Evolutionary conservation across 2,797 vertebrate species (phyloP).

Genomic region (Zalophus californianus): DNA sequence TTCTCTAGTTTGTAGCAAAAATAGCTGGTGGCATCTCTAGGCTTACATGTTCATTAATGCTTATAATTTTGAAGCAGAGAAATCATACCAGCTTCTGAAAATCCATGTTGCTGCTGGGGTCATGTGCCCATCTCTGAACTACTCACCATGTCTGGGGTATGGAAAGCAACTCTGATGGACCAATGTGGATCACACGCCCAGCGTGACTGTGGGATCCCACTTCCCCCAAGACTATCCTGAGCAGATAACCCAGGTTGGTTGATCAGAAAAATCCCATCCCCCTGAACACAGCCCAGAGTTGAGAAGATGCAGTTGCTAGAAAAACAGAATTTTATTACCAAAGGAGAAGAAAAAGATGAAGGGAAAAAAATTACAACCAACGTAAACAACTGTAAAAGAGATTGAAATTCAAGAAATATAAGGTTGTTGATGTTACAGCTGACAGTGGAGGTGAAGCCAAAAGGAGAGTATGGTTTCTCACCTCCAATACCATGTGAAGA

Average conservation of each 20-base stretch:
- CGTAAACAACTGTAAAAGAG: not conserved
- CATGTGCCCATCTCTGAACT: not conserved
- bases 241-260: not conserved
- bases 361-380: not conserved
- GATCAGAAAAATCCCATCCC: not conserved
- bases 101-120: not conserved
- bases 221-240: not conserved
- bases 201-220: too few species aligned
- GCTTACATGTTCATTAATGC: not conserved
- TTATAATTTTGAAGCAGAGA: constrained; percentile 12
- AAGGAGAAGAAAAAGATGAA: not conserved
- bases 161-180: not conserved
- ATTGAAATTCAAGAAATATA: not conserved
- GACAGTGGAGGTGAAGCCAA: not conserved
- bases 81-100: not conserved
- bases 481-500: not conserved
- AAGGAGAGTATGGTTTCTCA: not conserved
- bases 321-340: not conserved
- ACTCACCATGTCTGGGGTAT: not conserved
- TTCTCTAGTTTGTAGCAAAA: constrained; percentile 8
- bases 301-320: not conserved
- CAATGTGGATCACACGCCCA: accelerated
- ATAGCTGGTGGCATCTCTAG: not conserved
- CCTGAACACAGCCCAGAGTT: not conserved
- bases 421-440: not conserved